Base-by-base conservation (phyloP, 1,140 invertebrate species). In the Pomacea maculata region DNA sequence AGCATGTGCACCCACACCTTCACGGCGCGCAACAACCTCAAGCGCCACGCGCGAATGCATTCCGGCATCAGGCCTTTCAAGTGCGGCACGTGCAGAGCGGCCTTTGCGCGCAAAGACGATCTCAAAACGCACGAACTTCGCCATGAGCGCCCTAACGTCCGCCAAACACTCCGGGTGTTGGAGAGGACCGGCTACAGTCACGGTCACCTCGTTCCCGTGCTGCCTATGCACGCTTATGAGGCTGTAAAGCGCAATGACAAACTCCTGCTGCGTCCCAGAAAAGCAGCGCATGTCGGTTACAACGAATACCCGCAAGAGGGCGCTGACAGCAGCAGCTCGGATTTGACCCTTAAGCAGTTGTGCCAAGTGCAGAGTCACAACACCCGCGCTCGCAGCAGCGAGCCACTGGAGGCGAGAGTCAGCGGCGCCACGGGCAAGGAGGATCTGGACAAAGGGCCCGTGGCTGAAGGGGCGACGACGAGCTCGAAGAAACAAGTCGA, bases 1-100 rank as follows among this genome's bases (percentile, higher is more conserved):
- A 65, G 79, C 6, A 80, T 86, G 9, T 90, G 89, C 67, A 84
- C 84, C 57, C 75, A 83, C 19, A 85, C 86, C 14, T 90, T 90
- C 76, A 89, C 88, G 19, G 87, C 86, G 57, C 82, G 86, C 78
- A 88, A 86, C 77, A 97, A 85, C 96, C 95, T 91, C 94, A 96
- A 85, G 98, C 97, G 94, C 95, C 96, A 72, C 96, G 99, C 85
- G 98, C 79, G 87, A 1, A 78, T 87, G 29, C 89, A 91, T 79
- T 90, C 88, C 19, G 88, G 91, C 68, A 61, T 86, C 34, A 88
- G 86, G 76, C 89, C 89, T n/a, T 91, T 89, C 84, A 86, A 86
- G 76, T 91, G 91, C 80, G 80, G 83, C 11, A 83, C 86, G 29
- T 98, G 97, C 93, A 95, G 96, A 87, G 95, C 96, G 70, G 92